Base-by-base conservation (phyloP, 2,797 vertebrate genomes). In the Aselliscus stoliczkanus region DNA sequence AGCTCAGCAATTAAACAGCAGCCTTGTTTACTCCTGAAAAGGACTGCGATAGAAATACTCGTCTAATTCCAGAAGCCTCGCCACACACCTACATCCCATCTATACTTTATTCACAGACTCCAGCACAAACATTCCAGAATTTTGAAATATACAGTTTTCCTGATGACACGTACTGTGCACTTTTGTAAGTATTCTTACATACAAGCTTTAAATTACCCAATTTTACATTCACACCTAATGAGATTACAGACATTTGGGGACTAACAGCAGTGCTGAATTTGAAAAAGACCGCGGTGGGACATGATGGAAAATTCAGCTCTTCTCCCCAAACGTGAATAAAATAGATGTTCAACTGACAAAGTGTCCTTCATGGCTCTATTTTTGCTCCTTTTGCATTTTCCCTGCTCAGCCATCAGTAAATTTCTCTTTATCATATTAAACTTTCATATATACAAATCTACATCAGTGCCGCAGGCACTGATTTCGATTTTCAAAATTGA, bases 401-500 rank as follows among this genome's bases (percentile, higher is more conserved):
- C 93, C 97, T 96, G 93, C 91, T 96, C 96, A 95, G 82, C 77
- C 34, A 91, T 80, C 97, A 93, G 97, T 70, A 97, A 96, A 94
- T 97, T 96, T 97, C 96, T 97, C 96, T 96, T 97, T 86, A 87
- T 95, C 94, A 89, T 88, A 97, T 90, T 92, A 97, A 98, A 96
- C 94, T 96, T 97, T 97, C 91, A 97, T 18, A 93, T 94, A 94
- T 90, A 97, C 93, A 97, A 97, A 98, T 75, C 93, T 97, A 94
- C 93, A 97, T 47, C 79, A 39, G 79, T n/a, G 96, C 98, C 77
- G 11, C 93, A 97, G 97, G 98, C 97, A 97, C 95, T 94, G 93
- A 96, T 97, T 98, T 95, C 39, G 31, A 96, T 97, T 97, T 97
- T 97, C 95, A 93, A 95, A 97, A 98, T 90, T 85, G 90, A 97